Evolutionary conservation across 2,888 invertebrate species (phyloP), one percentile per base, ranked within the genome.

Genomic region (Epistrophe eligans): DNA sequence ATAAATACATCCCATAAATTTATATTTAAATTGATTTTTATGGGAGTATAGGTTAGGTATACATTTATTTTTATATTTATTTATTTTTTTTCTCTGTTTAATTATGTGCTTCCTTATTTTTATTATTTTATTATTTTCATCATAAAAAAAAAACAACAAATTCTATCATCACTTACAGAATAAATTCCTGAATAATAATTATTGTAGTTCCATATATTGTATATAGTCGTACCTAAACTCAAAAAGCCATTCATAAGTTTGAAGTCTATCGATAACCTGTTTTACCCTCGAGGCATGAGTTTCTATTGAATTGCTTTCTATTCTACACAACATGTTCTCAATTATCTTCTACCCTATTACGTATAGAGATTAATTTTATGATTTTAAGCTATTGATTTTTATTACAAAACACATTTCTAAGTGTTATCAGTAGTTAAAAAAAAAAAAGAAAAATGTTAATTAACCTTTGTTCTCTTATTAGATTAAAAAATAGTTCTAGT

Each of bases 401-500:
- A 35, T 48, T 28, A 32, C 11, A 45, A 48, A 66, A 66, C 32
- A 7, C 28, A 32, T 48, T 28, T 8, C n/a, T 48, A 5, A n/a
- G 32, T 24, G 24, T 17, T 66, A 66, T 50, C 66, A 19, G 17
- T 10, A 13, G 7, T 15, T 10, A 9, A 1, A 64, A 38, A 10
- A 24, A 24, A 24, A 1, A 24, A 24, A 24, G 3, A 1, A 24
- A 66, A 66, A 66, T 35, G 48, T 66, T 66, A 66, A 66, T 66
- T 66, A 66, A 66, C 11, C 48, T 66, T 66, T 66, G 66, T 4
- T n/a, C 17, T 50, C 35, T 17, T 50, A 32, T 17, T 11, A 48
- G 48, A 66, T 66, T 66, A 38, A 38, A 38, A 66, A 60, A 40
- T 19, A 19, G 13, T 66, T 17, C 13, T 45, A 45, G 8, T 38